Conservation (phyloP, 1,140 invertebrate species). For the Microplitis demolitor region DNA sequence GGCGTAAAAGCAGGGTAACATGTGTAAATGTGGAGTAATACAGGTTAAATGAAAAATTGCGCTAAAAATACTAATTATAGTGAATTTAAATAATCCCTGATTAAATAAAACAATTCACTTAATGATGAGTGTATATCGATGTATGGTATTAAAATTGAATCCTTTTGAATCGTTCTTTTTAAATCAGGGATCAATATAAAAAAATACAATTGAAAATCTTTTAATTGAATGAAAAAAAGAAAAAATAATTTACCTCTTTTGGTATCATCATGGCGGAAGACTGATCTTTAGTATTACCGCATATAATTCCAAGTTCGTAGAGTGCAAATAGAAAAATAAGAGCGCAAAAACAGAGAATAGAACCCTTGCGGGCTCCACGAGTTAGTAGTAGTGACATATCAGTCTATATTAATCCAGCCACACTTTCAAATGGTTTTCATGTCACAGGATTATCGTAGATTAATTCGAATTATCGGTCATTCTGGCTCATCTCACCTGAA, state of each 20-base stretch:
- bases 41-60: no score
- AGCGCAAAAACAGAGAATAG: constrained; percentile 50
- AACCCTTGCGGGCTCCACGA: constrained; percentile 47
- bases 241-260: constrained; percentile 51
- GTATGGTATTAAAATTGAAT: no score
- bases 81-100: neutral
- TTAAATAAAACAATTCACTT: no score
- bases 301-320: constrained; percentile 58
- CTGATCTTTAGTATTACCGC: constrained; percentile 46
- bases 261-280: constrained; percentile 52
- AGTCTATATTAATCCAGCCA: neutral
- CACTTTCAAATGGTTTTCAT: neutral
- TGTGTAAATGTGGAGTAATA: no score
- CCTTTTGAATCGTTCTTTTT: neutral
- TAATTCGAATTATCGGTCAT: neutral
- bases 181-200: neutral
- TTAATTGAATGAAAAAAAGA: neutral
- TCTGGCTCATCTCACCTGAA: constrained; percentile 38
- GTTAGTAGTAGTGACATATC: constrained; percentile 52
- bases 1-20: no score
- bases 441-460: neutral
- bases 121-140: no score
- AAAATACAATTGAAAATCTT: neutral
- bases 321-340: constrained; percentile 51
- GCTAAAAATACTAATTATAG: no score